A percentile compares a stretch with the other conserved stretches of the same genome.
Conservation (phyloP, 1,140 invertebrate species). For the Drosophila navojoa region DNA sequence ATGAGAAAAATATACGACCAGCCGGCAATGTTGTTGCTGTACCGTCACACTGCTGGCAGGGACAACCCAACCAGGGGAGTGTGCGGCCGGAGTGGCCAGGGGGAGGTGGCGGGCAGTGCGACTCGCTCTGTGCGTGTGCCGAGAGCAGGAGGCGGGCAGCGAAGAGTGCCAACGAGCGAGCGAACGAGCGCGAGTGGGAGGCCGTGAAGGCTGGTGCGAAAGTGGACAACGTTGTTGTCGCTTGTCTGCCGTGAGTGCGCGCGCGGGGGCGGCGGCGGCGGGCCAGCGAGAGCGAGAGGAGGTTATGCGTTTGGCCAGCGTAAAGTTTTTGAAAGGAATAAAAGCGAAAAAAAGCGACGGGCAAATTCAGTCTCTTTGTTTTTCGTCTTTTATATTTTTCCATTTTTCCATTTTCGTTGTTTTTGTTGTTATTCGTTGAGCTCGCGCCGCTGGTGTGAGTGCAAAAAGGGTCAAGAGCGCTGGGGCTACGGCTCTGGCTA, state of each 20-base stretch:
- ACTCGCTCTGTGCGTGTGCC: constrained; percentile 16
- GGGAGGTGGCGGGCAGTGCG: constrained; percentile 1
- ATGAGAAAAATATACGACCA: constrained; percentile 81
- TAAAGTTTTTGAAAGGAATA: constrained; percentile 78
- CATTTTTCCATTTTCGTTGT: background rate
- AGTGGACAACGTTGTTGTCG: constrained; percentile 81
- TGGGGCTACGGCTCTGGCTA: constrained; percentile 38
- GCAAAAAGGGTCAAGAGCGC: constrained; percentile 77
- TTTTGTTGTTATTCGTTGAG: background rate
- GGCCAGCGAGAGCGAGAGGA: background rate
- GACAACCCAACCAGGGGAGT: constrained; percentile 35
- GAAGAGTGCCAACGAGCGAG: background rate
- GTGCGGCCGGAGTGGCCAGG: background rate
- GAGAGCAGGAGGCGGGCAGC: background rate
- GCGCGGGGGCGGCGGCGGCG: background rate
- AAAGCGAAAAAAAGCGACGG: constrained; percentile 56
- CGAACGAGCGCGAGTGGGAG: background rate
- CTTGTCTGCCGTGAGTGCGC: constrained; percentile 60
- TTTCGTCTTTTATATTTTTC: constrained; percentile 18
- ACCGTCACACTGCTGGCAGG: constrained; percentile 49
- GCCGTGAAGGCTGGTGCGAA: constrained; percentile 57
- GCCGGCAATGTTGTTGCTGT: constrained; percentile 78
- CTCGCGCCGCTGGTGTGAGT: constrained; percentile 48
- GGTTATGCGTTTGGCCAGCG: constrained; percentile 57
- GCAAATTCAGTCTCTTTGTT: constrained; percentile 31